Base-by-base conservation (phyloP, 2,113 vertebrate genomes). In the Gnathonemus longibarbis region DNA sequence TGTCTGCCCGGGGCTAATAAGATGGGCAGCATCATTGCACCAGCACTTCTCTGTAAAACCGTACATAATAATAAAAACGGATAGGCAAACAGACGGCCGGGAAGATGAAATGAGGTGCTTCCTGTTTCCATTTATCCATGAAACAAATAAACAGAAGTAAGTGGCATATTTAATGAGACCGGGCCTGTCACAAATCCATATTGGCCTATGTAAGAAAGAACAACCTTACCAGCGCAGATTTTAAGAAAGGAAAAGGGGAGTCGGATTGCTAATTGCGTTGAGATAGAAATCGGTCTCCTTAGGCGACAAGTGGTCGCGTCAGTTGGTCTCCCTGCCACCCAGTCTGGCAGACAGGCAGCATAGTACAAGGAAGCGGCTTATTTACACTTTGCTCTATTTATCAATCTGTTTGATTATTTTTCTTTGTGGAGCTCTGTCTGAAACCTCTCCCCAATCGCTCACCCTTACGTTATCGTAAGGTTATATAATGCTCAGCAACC, bases 241-340 rank as follows among this genome's bases (percentile, higher is more conserved):
- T 84, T 84, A 84, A 84, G 42, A 48, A 48, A 48, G 83, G 83
- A 84, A 84, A 84, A 48, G 42, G 42, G 24, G 83, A 84, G 45
- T 48, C 10, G 83, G 42, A 83, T 45, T 45, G 83, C 48, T 96
- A 94, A 96, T 96, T 95, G 94, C 94, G 91, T 92, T 62, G 92
- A 96, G 95, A 96, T 96, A 94, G 93, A 95, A 95, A 96, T 96
- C 96, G 91, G 94, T 95, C 95, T 95, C 94, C 93, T 93, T 91
- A 92, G 95, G 94, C 95, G 95, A 96, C 95, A 95, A 94, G 94
- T 90, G 94, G 95, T 96, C 95, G 95, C 96, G 95, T 94, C 93
- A 89, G 42, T 77, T 39, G 92, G 93, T 96, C 95, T 96, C 95
- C 93, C 94, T 95, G 95, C 95, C 95, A 95, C 95, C 94, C 96